Conservation (phyloP, 2,797 vertebrate species). For the Urosaurus nigricauda region DNA sequence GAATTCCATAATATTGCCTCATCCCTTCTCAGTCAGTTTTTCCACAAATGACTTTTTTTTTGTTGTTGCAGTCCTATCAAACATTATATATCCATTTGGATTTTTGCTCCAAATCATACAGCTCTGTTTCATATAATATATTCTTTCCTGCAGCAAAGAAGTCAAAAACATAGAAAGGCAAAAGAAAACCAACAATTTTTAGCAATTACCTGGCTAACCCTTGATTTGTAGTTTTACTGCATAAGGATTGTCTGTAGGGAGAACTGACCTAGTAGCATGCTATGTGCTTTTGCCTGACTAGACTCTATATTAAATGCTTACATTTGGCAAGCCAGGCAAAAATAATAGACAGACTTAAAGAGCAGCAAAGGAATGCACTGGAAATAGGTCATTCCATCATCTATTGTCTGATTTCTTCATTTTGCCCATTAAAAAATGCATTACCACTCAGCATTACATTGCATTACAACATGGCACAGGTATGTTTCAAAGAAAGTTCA, state of each 20-base stretch:
- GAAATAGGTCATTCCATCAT: constrained; percentile 21
- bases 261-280: constrained; percentile 38
- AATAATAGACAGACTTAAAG: constrained; percentile 40
- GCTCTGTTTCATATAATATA: constrained; percentile 28
- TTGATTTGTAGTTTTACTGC: constrained; percentile 42
- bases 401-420: constrained; percentile 1
- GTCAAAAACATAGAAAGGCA: constrained; percentile 35
- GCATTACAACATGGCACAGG: not conserved
- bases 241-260: constrained; percentile 36
- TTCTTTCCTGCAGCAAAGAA: constrained; percentile 29
- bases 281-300: constrained; percentile 41
- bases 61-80: constrained; percentile 11
- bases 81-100: not conserved
- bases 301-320: constrained; percentile 32
- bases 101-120: constrained; percentile 33
- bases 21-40: not conserved
- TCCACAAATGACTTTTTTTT: not conserved
- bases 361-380: constrained; percentile 19
- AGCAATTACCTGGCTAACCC: constrained; percentile 38
- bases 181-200: constrained; percentile 38
- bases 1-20: not conserved
- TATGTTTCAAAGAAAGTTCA: not conserved
- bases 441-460: not conserved
- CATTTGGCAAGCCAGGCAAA: constrained; percentile 30
- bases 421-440: not conserved